Conservation (phyloP, 1,140 invertebrate species). For the Zaprionus gabonicus region DNA sequence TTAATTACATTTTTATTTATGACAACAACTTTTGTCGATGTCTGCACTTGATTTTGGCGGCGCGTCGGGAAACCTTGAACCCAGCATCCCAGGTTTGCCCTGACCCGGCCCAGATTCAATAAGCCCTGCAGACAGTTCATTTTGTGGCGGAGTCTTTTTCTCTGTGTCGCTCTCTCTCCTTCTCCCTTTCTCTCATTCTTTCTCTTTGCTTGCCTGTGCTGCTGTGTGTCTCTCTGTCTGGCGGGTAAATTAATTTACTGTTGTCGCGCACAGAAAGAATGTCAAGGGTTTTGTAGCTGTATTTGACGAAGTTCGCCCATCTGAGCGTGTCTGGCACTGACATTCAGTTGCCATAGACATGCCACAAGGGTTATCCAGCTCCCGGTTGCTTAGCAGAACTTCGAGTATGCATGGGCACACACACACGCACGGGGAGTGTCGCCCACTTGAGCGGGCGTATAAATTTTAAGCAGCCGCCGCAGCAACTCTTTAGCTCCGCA, state of each 20-base stretch:
- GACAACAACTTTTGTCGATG: slow-evolving; percentile 20
- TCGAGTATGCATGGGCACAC: slow-evolving; percentile 4
- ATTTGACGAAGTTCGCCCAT: background rate
- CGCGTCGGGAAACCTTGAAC: slow-evolving; percentile 31
- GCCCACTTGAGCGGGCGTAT: slow-evolving; percentile 37
- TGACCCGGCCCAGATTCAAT: slow-evolving; percentile 6
- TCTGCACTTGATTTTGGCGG: slow-evolving; percentile 21
- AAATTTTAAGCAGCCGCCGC: slow-evolving; percentile 41
- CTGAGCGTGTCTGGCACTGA: slow-evolving; percentile 28
- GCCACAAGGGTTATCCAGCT: slow-evolving; percentile 33
- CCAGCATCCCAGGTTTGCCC: background rate
- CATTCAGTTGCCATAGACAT: slow-evolving; percentile 41
- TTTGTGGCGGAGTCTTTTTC: background rate
- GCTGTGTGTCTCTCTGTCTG: background rate
- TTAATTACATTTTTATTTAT: slow-evolving; percentile 45
- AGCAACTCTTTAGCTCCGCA: slow-evolving; percentile 29
- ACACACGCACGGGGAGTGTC: background rate
- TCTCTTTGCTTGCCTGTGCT: background rate
- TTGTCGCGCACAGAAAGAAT: slow-evolving; percentile 24
- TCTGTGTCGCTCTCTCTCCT: background rate
- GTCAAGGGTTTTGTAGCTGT: slow-evolving; percentile 20
- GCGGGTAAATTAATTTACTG: slow-evolving; percentile 47
- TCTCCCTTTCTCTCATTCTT: background rate
- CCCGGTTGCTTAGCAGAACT: slow-evolving; percentile 13
- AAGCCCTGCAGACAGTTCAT: slow-evolving; percentile 10